phyloP scores from a whole-genome alignment of 2,797 vertebrate species.

The Hoplostethus mediterraneus region DNA sequence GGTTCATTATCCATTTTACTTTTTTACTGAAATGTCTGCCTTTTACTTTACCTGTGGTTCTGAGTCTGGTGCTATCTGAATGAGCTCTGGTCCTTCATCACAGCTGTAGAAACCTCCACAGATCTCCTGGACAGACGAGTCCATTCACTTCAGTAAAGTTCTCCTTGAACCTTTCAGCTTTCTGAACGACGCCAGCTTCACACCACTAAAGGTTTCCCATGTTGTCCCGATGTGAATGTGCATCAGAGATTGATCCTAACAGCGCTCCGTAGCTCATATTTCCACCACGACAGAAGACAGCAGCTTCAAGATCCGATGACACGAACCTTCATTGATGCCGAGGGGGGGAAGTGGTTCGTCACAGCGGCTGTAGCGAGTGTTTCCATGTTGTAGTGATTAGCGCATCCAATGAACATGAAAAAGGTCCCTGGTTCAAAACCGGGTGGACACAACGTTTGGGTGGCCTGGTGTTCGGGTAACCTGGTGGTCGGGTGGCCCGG shows the following conservation, averaged over 20 bases:
- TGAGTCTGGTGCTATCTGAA: too few species aligned
- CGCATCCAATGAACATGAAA: too few species aligned
- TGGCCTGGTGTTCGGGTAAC: too few species aligned
- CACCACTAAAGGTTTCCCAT: slow-evolving; percentile 27
- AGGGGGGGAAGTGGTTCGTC: neutral
- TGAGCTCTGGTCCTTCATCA: too few species aligned
- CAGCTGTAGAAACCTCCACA: too few species aligned
- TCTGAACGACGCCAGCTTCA: slow-evolving; percentile 15
- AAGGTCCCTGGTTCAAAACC: too few species aligned
- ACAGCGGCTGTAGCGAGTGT: neutral
- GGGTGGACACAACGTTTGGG: too few species aligned
- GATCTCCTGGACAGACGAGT: neutral
- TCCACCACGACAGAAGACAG: neutral
- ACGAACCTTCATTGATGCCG: neutral
- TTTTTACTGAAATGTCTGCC: too few species aligned
- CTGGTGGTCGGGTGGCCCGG: too few species aligned
- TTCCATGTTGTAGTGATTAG: too few species aligned
- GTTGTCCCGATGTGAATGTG: slow-evolving; percentile 24
- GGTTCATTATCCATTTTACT: neutral
- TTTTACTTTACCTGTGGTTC: too few species aligned
- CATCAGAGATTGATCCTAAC: slow-evolving; percentile 73
- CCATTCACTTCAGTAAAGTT: neutral
- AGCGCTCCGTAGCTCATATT: slow-evolving; percentile 54
- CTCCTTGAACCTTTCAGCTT: neutral
- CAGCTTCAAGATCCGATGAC: neutral